These are phyloP conservation scores for Latheticus oryzae DNA, from an alignment of 2,888 invertebrate species.

Conservation along the genomic window DNA sequence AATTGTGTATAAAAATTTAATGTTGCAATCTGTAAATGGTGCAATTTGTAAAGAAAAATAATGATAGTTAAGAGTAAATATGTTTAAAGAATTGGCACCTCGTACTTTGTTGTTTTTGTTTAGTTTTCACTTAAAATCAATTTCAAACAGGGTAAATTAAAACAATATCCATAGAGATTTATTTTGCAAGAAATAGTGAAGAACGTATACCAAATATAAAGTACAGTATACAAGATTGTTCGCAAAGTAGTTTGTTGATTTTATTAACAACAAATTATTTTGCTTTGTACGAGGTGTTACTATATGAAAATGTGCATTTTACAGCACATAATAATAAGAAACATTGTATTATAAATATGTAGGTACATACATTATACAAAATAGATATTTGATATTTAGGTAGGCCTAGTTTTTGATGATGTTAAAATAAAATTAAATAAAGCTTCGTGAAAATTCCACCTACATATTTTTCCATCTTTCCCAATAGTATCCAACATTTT, in stretches of 20 bases:
- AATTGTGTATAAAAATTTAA: conserved; percentile 63
- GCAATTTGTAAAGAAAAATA: conserved; percentile 63
- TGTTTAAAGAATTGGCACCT: conserved; percentile 57
- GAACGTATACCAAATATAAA: conserved; percentile 57
- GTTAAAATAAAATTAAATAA: conserved; percentile 66
- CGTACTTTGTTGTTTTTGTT: conserved; percentile 55
- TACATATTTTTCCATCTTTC: conserved; percentile 1
- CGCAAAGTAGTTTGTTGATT: conserved; percentile 43
- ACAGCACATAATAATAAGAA: conserved; percentile 52
- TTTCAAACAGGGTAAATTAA: conserved; percentile 63
- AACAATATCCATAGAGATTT: conserved; percentile 64
- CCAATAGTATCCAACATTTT: too few species aligned
- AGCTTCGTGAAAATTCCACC: conserved; percentile 63
- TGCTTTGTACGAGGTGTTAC: conserved; percentile 61
- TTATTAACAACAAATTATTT: conserved; percentile 35
- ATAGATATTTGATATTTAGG: conserved; percentile 67
- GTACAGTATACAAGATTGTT: conserved; percentile 51
- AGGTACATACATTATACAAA: conserved; percentile 62
- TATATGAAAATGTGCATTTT: conserved; percentile 43
- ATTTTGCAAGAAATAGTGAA: conserved; percentile 55
- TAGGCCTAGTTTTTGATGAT: conserved; percentile 67
- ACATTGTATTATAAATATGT: conserved; percentile 63
- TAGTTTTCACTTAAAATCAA: conserved; percentile 21
- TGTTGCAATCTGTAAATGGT: conserved; percentile 65
- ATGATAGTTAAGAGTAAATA: conserved; percentile 54